Base-by-base conservation (phyloP, 2,797 vertebrate species). In the Spatula clypeata region DNA sequence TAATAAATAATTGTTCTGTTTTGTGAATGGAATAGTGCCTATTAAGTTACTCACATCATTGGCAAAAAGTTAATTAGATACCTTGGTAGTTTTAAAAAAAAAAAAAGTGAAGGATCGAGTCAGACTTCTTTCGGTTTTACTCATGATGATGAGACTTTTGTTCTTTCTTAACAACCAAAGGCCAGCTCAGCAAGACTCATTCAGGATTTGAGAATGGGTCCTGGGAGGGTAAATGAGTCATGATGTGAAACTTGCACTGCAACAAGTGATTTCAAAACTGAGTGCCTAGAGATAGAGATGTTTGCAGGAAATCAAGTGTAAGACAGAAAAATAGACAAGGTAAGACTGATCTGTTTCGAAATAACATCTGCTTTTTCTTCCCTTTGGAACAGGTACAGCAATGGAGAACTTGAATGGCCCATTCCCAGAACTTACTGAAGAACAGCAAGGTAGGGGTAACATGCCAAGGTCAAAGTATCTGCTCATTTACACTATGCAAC, bases 401-500 rank as follows among this genome's bases (percentile, higher is more conserved):
- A 97, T 97, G 97, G 94, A 95, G 66, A 91, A 79, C 61, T 51
- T 84, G 47, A 62, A 83, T 69, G 31, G 81, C 62, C 32, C 13
- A 0, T 8, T 90, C 55, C 34, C 88, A 70, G 61, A 77, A 40
- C 67, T 94, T 55, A 86, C 54, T 62, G 73, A 80, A 75, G 91
- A 93, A 24, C 67, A 96, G 60, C 65, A 90, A 96, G 96, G 96
- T 97, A 83, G 95, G 71, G 20, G 23, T 13, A 54, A 65, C 38
- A 23, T 47, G 34, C 6, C 10, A 54, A 60, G 26, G 13, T 60
- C 42, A 60, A 75, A 75, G 75, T 32, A 66, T 49, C 1, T 0
- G 20, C 34, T 79, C 27, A 7, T 47, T 62, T 62, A 32, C 17
- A 9, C 21, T n/a, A 14, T 32, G 10, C n/a, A 62, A 9, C 13